phyloP scores from a whole-genome alignment of 2,888 invertebrate species.

The Abscondita cerata region DNA sequence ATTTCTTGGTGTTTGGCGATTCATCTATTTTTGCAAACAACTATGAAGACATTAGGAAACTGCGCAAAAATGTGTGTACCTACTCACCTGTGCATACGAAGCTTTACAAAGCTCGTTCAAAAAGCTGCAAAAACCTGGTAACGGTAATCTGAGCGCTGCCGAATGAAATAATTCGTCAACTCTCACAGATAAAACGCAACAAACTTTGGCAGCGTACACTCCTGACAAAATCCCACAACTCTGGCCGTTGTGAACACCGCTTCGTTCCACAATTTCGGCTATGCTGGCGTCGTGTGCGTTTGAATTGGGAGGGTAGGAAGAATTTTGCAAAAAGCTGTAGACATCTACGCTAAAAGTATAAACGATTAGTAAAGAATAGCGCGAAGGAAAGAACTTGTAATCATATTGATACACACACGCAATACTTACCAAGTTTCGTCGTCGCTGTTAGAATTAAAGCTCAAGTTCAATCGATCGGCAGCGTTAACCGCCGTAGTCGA shows the following conservation, averaged over 20 bases:
- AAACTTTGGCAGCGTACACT: slow-evolving; percentile 84
- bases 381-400: no score
- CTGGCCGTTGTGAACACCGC: slow-evolving; percentile 59
- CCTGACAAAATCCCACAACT: slow-evolving; percentile 70
- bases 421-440: slow-evolving; percentile 76
- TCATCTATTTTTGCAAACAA: slow-evolving; percentile 57
- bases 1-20: slow-evolving; percentile 57
- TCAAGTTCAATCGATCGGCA: slow-evolving; percentile 67
- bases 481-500: slow-evolving; percentile 62
- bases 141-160: slow-evolving; percentile 84
- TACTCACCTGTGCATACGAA: slow-evolving; percentile 78
- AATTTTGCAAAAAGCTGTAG: slow-evolving; percentile 78
- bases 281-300: slow-evolving; percentile 74
- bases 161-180: slow-evolving; percentile 91
- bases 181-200: slow-evolving; percentile 88
- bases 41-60: slow-evolving; percentile 38
- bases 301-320: slow-evolving; percentile 51
- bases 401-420: background rate
- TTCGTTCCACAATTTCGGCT: slow-evolving; percentile 72
- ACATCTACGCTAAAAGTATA: slow-evolving; percentile 74
- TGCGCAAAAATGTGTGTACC: background rate
- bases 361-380: background rate
- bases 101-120: slow-evolving; percentile 82
- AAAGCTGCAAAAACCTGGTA: slow-evolving; percentile 84
- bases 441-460: slow-evolving; percentile 67